Percentiles rank a stretch among this genome's conserved stretches.
Evolutionary conservation across 2,113 vertebrate species (phyloP).

Genomic region (Pygathrix nemaeus): DNA sequence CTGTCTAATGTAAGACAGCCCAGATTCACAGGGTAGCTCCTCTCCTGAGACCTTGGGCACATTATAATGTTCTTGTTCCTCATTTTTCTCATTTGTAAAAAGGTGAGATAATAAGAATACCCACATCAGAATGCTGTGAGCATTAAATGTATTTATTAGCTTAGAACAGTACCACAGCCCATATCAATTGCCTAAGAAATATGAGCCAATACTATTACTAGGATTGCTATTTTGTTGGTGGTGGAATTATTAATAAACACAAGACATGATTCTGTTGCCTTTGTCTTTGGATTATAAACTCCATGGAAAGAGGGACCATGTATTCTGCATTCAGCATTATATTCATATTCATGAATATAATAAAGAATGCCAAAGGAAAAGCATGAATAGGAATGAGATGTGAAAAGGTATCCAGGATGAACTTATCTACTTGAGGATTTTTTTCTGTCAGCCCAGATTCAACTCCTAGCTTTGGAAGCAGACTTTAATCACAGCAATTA

Average conservation of each 20-base stretch:
- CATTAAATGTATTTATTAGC: not conserved
- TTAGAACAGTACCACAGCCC: not conserved
- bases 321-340: not conserved
- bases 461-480: not conserved
- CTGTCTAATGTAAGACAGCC: not conserved
- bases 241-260: not conserved
- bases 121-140: not conserved
- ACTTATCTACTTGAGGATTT: not conserved
- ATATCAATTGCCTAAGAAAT: not conserved
- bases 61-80: not conserved
- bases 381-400: not conserved
- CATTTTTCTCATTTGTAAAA: not conserved
- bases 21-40: not conserved
- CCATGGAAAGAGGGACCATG: not conserved
- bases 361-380: constrained; percentile 6
- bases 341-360: not conserved
- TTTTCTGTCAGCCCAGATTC: not conserved
- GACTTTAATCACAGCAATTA: not conserved
- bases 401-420: not conserved
- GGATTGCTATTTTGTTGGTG: not conserved
- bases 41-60: not conserved
- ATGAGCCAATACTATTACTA: not conserved
- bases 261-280: not conserved
- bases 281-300: not conserved
- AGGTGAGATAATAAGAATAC: not conserved